These are phyloP conservation scores for Calephelis perditalis DNA, from an alignment of 2,888 invertebrate species.

Conservation along the genomic window DNA sequence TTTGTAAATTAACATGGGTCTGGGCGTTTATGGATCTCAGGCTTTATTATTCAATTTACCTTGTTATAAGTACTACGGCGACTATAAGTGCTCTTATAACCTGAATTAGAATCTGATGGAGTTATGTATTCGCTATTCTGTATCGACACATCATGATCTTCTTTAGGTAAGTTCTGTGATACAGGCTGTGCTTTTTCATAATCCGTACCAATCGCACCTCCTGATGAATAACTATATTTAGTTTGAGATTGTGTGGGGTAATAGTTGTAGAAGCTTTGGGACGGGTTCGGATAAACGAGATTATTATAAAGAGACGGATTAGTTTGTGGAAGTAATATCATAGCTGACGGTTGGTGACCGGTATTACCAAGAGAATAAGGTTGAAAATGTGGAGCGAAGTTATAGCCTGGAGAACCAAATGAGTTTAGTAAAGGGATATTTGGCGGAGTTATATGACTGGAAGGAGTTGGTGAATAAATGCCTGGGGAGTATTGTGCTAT, in stretches of 20 bases:
- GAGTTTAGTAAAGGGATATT: constrained; percentile 34
- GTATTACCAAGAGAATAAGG: constrained; percentile 45
- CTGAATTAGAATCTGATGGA: constrained; percentile 48
- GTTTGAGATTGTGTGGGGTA: constrained; percentile 56
- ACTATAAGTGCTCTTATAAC: constrained; percentile 54
- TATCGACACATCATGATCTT: constrained; percentile 52
- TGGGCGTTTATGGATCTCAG: not conserved
- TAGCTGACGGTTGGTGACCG: constrained; percentile 55
- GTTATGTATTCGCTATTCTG: constrained; percentile 52
- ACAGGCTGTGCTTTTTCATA: constrained; percentile 53
- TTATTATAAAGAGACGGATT: constrained; percentile 56
- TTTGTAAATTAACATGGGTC: not conserved
- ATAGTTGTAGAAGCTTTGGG: constrained; percentile 59
- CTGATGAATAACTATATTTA: constrained; percentile 51
- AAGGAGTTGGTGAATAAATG: constrained; percentile 40
- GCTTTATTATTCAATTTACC: constrained; percentile 20
- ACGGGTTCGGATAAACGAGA: constrained; percentile 50
- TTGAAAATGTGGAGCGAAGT: constrained; percentile 46
- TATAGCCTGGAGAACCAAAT: constrained; percentile 45
- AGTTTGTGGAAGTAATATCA: constrained; percentile 57
- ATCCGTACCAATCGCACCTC: constrained; percentile 44
- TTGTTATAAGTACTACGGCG: constrained; percentile 38
- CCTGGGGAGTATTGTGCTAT: constrained; percentile 49
- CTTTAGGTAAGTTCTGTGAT: constrained; percentile 50
- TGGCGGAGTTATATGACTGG: constrained; percentile 40